Evolutionary conservation across 2,797 vertebrate species (phyloP).

Genomic region (Hylomyscus alleni): DNA sequence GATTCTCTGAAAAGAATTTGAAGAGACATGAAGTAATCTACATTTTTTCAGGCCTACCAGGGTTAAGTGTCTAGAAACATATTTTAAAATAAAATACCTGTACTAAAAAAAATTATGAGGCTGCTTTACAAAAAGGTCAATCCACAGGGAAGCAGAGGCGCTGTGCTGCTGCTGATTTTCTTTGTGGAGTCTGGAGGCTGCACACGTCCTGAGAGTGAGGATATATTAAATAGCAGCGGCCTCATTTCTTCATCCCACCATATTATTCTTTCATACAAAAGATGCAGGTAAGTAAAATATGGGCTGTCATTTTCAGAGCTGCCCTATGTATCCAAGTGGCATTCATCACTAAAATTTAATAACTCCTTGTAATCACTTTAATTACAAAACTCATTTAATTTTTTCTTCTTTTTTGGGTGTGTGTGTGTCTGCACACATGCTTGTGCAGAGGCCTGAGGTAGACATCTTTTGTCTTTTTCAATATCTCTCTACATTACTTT

Average conservation of each 20-base stretch:
- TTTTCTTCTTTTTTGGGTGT: background rate
- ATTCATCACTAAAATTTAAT: conserved; percentile 68
- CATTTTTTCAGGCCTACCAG: conserved; percentile 77
- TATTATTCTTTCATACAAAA: conserved; percentile 69
- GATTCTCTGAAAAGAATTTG: conserved; percentile 77
- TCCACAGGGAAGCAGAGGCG: conserved; percentile 70
- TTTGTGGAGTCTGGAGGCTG: conserved; percentile 72
- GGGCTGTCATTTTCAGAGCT: conserved; percentile 61
- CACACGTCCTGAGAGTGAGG: conserved; percentile 60
- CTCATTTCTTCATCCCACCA: conserved; percentile 62
- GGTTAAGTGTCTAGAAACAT: conserved; percentile 71
- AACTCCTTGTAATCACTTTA: conserved; percentile 55
- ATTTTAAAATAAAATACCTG: conserved; percentile 81
- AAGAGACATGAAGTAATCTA: conserved; percentile 79
- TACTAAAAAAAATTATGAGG: conserved; percentile 70
- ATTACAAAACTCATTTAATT: conserved; percentile 34
- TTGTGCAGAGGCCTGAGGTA: background rate
- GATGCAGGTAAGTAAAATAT: conserved; percentile 19
- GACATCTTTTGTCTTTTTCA: background rate
- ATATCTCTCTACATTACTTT: background rate
- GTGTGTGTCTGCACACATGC: background rate
- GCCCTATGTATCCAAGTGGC: conserved; percentile 42
- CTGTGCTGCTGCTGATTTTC: conserved; percentile 73
- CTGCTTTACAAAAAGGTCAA: conserved; percentile 72
- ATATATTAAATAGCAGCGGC: conserved; percentile 70